A percentile compares a stretch with the other conserved stretches of the same genome.
phyloP scores from a whole-genome alignment of 1,140 invertebrate genomes.

The Holcopasites calliopsidis region DNA sequence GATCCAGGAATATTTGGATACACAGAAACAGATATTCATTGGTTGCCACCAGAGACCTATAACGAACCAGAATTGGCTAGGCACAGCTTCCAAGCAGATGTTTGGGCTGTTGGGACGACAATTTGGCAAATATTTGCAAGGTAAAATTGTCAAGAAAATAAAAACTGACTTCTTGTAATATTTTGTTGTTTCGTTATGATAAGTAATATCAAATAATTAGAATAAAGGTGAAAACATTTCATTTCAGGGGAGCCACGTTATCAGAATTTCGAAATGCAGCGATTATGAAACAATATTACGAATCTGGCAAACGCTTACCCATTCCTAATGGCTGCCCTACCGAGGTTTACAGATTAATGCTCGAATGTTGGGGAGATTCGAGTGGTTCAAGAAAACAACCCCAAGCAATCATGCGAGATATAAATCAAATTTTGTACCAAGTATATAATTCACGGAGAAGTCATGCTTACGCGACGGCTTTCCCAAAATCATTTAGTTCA shows the following conservation, averaged over 20 bases:
- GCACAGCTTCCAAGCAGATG: conserved; percentile 85
- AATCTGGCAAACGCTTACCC: conserved; percentile 86
- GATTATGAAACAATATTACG: conserved; percentile 81
- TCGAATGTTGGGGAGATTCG: conserved; percentile 91
- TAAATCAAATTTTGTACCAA: conserved; percentile 89
- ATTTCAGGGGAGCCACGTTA: conserved; percentile 16
- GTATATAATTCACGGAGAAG: conserved; percentile 83
- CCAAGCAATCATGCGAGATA: conserved; percentile 90
- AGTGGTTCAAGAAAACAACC: conserved; percentile 86
- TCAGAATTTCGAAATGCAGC: conserved; percentile 11
- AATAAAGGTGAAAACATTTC: neutral
- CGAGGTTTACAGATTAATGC: conserved; percentile 92
- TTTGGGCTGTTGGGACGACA: conserved; percentile 94
- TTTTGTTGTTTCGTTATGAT: neutral
- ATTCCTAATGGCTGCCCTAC: conserved; percentile 87
- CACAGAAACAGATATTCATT: conserved; percentile 85
- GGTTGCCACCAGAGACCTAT: conserved; percentile 91
- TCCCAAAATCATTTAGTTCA: conserved; percentile 72
- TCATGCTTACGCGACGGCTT: conserved; percentile 82
- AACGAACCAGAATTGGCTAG: conserved; percentile 84
- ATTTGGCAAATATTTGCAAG: conserved; percentile 93
- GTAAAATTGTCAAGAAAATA: neutral
- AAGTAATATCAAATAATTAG: too few relatives aligned
- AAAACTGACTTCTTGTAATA: neutral
- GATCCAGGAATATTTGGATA: conserved; percentile 86